Conservation (phyloP, 2,888 invertebrate species). For the Brassicogethes aeneus region DNA sequence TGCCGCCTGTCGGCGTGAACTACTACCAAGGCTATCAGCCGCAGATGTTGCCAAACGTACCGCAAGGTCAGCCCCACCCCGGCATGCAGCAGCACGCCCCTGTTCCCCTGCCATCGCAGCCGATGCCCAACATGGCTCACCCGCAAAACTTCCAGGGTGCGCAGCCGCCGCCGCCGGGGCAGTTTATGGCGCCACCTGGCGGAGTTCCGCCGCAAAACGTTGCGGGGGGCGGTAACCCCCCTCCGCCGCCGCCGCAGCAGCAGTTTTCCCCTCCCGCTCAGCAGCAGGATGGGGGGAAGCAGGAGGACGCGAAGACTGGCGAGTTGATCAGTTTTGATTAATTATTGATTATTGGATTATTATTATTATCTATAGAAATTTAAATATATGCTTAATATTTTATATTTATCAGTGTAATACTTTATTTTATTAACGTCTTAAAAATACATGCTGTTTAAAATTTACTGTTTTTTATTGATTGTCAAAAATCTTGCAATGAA, state of each 20-base stretch:
- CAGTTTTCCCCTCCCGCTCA: slow-evolving; percentile 22
- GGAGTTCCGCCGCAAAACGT: slow-evolving; percentile 5
- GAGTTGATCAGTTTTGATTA: slow-evolving; percentile 79
- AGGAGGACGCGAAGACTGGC: slow-evolving; percentile 52
- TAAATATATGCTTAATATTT: no score
- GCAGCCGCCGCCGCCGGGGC: slow-evolving; percentile 8
- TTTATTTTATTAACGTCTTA: no score
- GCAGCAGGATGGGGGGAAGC: slow-evolving; percentile 20
- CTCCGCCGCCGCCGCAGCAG: slow-evolving; percentile 7
- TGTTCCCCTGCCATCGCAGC: slow-evolving; percentile 6
- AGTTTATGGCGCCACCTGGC: slow-evolving; percentile 3
- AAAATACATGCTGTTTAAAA: no score
- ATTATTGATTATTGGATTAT: slow-evolving; percentile 21
- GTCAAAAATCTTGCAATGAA: no score
- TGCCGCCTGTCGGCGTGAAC: slow-evolving; percentile 3
- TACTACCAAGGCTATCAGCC: neutral
- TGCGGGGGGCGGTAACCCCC: neutral
- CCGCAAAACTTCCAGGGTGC: slow-evolving; percentile 3
- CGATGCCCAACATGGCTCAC: slow-evolving; percentile 4
- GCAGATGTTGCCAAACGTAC: neutral
- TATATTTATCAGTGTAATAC: no score
- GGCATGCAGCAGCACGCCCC: slow-evolving; percentile 5
- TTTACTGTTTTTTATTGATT: no score
- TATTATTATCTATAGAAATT: no score
- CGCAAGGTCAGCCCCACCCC: neutral